A percentile compares a stretch with the other conserved stretches of the same genome.
phyloP scores from a whole-genome alignment of 2,113 vertebrate species.

The Hystrix cristata region DNA sequence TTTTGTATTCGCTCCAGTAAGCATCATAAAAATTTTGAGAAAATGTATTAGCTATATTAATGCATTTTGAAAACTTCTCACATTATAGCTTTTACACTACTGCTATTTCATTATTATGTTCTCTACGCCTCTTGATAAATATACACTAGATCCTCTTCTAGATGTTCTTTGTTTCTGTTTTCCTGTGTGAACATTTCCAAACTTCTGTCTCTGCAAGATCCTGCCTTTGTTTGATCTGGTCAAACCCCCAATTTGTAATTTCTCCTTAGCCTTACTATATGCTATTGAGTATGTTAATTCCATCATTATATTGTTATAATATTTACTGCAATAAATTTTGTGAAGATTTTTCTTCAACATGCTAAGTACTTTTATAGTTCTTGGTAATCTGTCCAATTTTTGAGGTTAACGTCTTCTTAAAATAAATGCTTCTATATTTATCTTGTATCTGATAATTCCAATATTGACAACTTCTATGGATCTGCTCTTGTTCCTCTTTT shows the following conservation, averaged over 20 bases:
- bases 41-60: not conserved
- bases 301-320: not conserved
- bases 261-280: not conserved
- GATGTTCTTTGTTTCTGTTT: not conserved
- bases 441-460: not conserved
- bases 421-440: not conserved
- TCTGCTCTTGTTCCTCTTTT: not conserved
- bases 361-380: not conserved
- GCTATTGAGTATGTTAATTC: not conserved
- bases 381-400: not conserved
- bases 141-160: not conserved
- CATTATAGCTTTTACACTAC: not conserved
- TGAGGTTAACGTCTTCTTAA: not conserved
- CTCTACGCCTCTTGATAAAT: not conserved
- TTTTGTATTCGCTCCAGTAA: not conserved
- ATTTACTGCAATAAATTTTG: not conserved
- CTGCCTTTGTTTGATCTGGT: not conserved
- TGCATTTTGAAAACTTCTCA: not conserved
- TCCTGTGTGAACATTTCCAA: not conserved
- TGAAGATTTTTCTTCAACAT: not conserved
- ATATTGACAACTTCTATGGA: slow-evolving; percentile 10
- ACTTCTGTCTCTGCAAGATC: not conserved
- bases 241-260: not conserved
- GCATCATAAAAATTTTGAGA: not conserved
- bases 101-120: too few species aligned